Evolutionary conservation across 2,888 invertebrate genomes (phyloP).

Genomic region (Branchinecta sandiegonensis): DNA sequence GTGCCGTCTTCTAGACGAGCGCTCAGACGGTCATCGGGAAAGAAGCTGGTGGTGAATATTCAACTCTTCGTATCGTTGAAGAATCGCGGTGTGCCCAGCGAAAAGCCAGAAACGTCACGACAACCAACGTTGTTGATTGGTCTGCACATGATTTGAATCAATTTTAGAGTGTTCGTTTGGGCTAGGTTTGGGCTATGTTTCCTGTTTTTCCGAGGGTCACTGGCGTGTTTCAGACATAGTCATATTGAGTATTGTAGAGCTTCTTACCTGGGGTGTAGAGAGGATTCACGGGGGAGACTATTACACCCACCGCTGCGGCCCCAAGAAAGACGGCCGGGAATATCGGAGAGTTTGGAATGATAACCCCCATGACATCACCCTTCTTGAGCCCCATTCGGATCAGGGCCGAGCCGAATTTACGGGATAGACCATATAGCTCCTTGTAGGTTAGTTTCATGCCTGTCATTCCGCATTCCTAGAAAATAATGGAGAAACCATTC

Average conservation of each 20-base stretch:
- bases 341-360: constrained; percentile 29
- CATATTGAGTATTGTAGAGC: neutral
- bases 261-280: constrained; percentile 28
- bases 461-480: constrained; percentile 54
- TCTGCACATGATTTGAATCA: too few species aligned
- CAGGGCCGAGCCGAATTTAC: constrained; percentile 50
- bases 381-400: constrained; percentile 48
- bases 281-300: constrained; percentile 29
- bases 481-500: neutral
- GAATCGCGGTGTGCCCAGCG: too few species aligned
- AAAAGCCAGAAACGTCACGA: too few species aligned
- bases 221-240: too few species aligned
- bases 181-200: too few species aligned
- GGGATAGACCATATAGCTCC: constrained; percentile 47
- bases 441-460: constrained; percentile 57
- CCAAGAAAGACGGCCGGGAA: constrained; percentile 29
- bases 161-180: too few species aligned
- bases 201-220: too few species aligned
- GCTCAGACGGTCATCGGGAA: too few species aligned
- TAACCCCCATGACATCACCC: constrained; percentile 28
- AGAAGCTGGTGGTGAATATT: too few species aligned
- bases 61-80: too few species aligned
- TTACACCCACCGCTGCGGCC: constrained; percentile 26
- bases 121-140: too few species aligned
- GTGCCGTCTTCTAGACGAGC: too few species aligned